Base-by-base conservation (phyloP, 1,140 invertebrate species). In the Chrysoperla carnea region DNA sequence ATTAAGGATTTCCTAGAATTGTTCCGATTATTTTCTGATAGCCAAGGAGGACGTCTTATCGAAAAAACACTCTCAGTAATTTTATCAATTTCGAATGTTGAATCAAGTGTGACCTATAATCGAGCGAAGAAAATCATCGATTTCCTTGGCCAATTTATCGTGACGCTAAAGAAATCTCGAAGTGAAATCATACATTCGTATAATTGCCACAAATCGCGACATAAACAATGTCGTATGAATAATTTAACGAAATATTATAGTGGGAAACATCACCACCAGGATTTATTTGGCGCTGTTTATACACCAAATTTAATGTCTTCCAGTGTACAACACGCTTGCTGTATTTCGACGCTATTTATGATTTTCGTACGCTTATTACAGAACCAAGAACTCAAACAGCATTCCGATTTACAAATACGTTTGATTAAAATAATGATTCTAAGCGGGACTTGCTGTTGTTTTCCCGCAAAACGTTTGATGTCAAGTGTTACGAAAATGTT, bases 401-500 rank as follows among this genome's bases (percentile, higher is more conserved):
- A 50, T 6, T 48, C 49, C 4, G 61, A 66, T 13, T 46, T 76
- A 3, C 56, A 67, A 33, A 51, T 65, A 11, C 62, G 69, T 45
- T 48, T 75, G 6, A 55, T 76, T 4, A 67, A 67, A 41, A 67
- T 69, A 2, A 70, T 69, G 57, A 63, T 67, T 11, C 55, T 57
- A 8, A 68, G 67, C 38, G 75, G 75, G 6, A 71, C 69, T 0
- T 79, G 76, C 50, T 79, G 75, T 43, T 79, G 76, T 51, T 71
- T 76, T 47, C 69, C 73, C 6, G 63, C 71, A 0, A 63, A 55
- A 15, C 52, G 48, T 7, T 45, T 70, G 2, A 38, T 70, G 7
- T 42, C 49, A 4, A 57, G 51, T 36, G 46, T 69, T 8, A 48
- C 66, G 0, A 48, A 52, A n/a, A 56, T 68, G 29, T 43, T 69